Percentiles rank a stretch among this genome's conserved stretches.
These are phyloP conservation scores for Mus spretus DNA, from an alignment of 2,797 vertebrate genomes.

Conservation along the genomic window DNA sequence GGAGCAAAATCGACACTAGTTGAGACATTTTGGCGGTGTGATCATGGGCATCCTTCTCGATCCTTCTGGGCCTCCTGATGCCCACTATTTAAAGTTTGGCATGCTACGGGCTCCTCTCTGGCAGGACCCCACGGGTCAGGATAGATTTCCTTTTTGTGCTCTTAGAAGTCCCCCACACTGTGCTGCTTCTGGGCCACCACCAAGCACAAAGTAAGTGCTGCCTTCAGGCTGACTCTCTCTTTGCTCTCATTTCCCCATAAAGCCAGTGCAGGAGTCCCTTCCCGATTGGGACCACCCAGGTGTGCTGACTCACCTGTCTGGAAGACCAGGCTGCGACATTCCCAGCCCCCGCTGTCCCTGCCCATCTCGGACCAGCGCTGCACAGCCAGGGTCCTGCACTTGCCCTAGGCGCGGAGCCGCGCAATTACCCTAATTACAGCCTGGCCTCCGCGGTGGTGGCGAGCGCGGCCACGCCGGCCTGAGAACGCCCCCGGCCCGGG, in stretches of 20 bases:
- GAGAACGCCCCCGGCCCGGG: slow-evolving; percentile 76
- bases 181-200: background rate
- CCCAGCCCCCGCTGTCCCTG: background rate
- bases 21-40: background rate
- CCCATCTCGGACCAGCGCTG: background rate
- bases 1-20: background rate
- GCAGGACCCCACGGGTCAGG: background rate
- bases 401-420: slow-evolving; percentile 56
- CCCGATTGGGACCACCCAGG: background rate
- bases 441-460: slow-evolving; percentile 68
- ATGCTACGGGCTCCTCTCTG: background rate
- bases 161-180: background rate
- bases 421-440: slow-evolving; percentile 84
- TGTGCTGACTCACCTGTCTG: slow-evolving; percentile 20
- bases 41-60: no score
- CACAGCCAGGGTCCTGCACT: slow-evolving; percentile 25
- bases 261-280: background rate
- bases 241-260: background rate
- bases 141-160: background rate
- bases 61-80: background rate
- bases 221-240: background rate
- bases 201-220: background rate
- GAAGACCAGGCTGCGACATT: background rate
- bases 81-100: background rate
- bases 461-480: slow-evolving; percentile 76